These are phyloP conservation scores for Drosophila tripunctata DNA, from an alignment of 2,888 invertebrate genomes.

Conservation along the genomic window DNA sequence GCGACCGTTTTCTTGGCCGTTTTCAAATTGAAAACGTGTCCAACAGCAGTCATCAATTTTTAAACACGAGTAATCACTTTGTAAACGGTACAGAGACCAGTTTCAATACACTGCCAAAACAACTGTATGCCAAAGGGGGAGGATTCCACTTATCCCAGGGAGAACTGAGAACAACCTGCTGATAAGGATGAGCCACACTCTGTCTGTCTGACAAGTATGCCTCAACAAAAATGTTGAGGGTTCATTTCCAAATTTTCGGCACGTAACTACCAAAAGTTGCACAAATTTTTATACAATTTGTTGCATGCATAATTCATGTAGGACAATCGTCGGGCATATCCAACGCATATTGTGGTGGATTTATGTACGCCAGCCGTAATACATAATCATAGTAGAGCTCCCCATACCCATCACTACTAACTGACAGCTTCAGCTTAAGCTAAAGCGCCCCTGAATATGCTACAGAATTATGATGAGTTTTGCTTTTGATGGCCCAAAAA, in stretches of 20 bases:
- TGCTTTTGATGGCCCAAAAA: neutral
- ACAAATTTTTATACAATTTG: constrained; percentile 81
- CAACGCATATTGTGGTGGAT: constrained; percentile 65
- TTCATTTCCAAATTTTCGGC: constrained; percentile 74
- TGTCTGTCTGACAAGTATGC: constrained; percentile 47
- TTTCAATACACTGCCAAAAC: constrained; percentile 21
- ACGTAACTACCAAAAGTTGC: constrained; percentile 80
- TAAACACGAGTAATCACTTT: constrained; percentile 82
- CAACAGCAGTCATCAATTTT: constrained; percentile 80
- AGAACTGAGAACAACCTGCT: constrained; percentile 17
- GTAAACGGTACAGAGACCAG: constrained; percentile 67
- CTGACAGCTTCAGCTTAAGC: constrained; percentile 56
- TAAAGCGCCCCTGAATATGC: constrained; percentile 61
- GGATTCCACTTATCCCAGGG: constrained; percentile 53
- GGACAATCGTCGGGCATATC: constrained; percentile 60
- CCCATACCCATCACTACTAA: constrained; percentile 9
- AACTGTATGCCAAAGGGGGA: constrained; percentile 44
- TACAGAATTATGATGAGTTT: constrained; percentile 78
- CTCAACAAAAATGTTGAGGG: constrained; percentile 71
- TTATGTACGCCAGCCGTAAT: constrained; percentile 56
- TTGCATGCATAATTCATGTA: constrained; percentile 81
- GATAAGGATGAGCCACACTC: neutral
- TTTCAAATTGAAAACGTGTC: constrained; percentile 82
- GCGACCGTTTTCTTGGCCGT: constrained; percentile 42
- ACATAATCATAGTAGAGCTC: neutral